Evolutionary conservation across 1,140 invertebrate genomes (phyloP), one percentile per base, ranked within the genome.

Genomic region (Limonius californicus): DNA sequence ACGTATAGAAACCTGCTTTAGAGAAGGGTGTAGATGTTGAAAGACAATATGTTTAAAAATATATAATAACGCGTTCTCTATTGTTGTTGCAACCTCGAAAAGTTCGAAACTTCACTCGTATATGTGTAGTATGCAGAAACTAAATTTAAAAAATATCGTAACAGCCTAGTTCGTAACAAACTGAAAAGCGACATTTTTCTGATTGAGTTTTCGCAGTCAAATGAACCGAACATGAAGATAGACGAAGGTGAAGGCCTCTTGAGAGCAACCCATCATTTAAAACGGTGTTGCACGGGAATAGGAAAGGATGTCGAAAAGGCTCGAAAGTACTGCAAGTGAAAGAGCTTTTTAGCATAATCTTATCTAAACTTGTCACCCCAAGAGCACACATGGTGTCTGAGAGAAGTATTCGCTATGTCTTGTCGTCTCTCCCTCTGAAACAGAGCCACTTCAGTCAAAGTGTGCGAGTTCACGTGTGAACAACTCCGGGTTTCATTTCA

Each of bases 291-390:
- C 15, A 50, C 4, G 15, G 45, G 45, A 50, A 50, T 18, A 50
- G 2, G 20, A 50, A 50, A 21, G 45, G 19, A 50, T 50, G 16
- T 6, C 35, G 11, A n/a, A 39, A 39, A 39, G n/a, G 11, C n/a
- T 11, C 35, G 16, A 50, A 50, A 50, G 45, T 50, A 50, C 15
- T 50, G 20, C 7, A 21, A 50, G 45, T 50, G 45, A 50, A 50
- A 55, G 18, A 55, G 54, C 21, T 30, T 55, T 55, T 55, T 55
- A 55, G 54, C 54, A 55, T 47, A 56, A 62, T 62, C 61, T 62
- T 62, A 62, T 62, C 61, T 62, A 62, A 62, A 62, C 54, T 62
- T 62, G 54, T 62, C 61, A 62, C 61, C 61, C 61, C 61, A 42
- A 62, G 60, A 56, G 54, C 60, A 55, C 54, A 62, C 61, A 62